These are phyloP conservation scores for Dasypolia templi DNA, from an alignment of 2,888 invertebrate genomes.

Conservation along the genomic window DNA sequence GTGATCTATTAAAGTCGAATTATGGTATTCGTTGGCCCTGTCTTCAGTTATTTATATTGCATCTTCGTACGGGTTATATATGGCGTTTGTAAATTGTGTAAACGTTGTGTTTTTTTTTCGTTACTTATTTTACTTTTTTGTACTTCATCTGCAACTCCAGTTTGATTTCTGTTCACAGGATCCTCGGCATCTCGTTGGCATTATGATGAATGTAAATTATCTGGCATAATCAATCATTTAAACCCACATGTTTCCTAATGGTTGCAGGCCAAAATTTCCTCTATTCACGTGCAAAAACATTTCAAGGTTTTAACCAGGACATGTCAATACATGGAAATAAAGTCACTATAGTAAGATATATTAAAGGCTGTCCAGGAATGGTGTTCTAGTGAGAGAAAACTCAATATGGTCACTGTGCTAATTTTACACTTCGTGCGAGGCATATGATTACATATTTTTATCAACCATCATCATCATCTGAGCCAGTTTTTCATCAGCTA, in stretches of 20 bases:
- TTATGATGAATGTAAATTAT: background rate
- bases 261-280: constrained; percentile 44
- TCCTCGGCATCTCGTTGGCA: background rate
- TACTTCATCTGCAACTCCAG: background rate
- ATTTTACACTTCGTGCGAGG: background rate
- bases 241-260: constrained; percentile 13
- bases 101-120: background rate
- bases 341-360: background rate
- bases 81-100: too few species aligned
- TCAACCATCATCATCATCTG: background rate
- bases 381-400: background rate
- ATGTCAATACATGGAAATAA: background rate
- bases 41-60: too few species aligned
- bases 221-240: constrained; percentile 18
- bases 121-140: background rate
- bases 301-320: background rate
- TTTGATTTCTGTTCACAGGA: background rate
- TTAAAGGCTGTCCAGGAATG: too few species aligned
- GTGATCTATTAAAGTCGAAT: too few species aligned
- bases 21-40: too few species aligned
- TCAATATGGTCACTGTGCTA: background rate
- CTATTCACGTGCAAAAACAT: constrained; percentile 25
- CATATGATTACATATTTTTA: background rate
- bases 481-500: background rate
- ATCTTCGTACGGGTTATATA: too few species aligned